Conservation (phyloP, 2,113 vertebrate genomes). For the Myrmecophaga tridactyla region DNA sequence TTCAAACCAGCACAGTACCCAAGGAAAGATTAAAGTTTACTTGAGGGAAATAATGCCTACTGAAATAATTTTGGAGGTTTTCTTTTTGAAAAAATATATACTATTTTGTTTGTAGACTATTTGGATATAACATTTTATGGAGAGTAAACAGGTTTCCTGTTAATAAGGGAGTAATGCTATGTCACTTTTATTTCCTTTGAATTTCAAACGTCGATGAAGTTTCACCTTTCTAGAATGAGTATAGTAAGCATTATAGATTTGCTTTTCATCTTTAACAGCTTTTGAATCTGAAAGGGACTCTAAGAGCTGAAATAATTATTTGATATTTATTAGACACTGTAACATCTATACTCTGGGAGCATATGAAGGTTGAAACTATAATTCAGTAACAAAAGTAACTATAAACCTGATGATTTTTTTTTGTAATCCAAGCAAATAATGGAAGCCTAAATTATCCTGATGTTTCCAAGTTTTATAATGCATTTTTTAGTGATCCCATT, state of each 20-base stretch:
- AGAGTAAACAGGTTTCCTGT: background rate
- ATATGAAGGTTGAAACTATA: background rate
- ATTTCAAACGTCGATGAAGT: background rate
- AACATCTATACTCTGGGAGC: background rate
- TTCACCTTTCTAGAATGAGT: background rate
- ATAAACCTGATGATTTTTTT: background rate
- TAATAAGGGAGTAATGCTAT: background rate
- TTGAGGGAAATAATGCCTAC: background rate
- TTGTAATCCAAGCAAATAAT: background rate
- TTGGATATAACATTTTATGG: background rate
- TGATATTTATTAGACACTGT: background rate
- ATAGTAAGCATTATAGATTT: background rate
- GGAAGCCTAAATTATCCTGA: background rate
- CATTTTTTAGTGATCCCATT: background rate
- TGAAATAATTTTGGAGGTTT: background rate
- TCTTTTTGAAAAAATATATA: slow-evolving; percentile 6
- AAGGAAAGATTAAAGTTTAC: background rate
- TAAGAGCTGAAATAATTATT: background rate
- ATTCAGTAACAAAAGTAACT: background rate
- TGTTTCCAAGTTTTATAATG: background rate
- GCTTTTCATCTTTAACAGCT: background rate
- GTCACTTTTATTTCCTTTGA: background rate
- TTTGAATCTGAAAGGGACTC: background rate
- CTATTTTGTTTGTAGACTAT: background rate
- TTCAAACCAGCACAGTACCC: no score